phyloP scores from a whole-genome alignment of 1,140 invertebrate genomes.

The Sinella curviseta region DNA sequence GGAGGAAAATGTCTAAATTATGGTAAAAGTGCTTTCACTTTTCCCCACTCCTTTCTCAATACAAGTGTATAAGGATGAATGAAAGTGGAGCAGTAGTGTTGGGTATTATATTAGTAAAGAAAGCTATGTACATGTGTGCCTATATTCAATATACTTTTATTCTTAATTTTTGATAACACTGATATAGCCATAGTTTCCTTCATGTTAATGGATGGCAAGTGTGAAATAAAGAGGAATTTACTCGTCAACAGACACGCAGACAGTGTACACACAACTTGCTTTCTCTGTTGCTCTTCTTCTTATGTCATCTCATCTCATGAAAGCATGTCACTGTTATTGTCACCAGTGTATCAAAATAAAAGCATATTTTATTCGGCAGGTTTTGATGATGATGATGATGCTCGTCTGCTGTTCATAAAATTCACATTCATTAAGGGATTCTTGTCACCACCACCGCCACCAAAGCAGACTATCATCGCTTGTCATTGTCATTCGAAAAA shows the following conservation, averaged over 20 bases:
- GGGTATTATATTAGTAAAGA: not conserved
- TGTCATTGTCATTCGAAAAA: not conserved
- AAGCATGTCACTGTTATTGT: too few relatives aligned
- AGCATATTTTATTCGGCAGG: not conserved
- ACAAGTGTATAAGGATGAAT: not conserved
- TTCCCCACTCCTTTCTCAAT: not conserved
- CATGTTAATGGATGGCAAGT: too few relatives aligned
- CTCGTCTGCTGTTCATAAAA: not conserved
- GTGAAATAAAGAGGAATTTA: too few relatives aligned
- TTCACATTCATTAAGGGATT: not conserved
- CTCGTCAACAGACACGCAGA: too few relatives aligned
- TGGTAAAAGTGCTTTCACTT: not conserved
- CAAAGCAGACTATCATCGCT: not conserved
- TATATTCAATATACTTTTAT: too few relatives aligned
- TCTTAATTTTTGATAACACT: too few relatives aligned
- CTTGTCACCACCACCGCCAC: not conserved
- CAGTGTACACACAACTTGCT: too few relatives aligned
- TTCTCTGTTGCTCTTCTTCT: too few relatives aligned
- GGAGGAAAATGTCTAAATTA: not conserved
- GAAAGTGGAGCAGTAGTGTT: not conserved
- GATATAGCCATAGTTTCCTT: too few relatives aligned
- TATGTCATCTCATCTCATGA: too few relatives aligned
- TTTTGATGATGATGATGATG: not conserved
- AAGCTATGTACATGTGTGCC: too few relatives aligned
- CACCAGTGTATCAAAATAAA: too few relatives aligned